These are phyloP conservation scores for Venturia canescens DNA, from an alignment of 1,140 invertebrate genomes.

Conservation along the genomic window DNA sequence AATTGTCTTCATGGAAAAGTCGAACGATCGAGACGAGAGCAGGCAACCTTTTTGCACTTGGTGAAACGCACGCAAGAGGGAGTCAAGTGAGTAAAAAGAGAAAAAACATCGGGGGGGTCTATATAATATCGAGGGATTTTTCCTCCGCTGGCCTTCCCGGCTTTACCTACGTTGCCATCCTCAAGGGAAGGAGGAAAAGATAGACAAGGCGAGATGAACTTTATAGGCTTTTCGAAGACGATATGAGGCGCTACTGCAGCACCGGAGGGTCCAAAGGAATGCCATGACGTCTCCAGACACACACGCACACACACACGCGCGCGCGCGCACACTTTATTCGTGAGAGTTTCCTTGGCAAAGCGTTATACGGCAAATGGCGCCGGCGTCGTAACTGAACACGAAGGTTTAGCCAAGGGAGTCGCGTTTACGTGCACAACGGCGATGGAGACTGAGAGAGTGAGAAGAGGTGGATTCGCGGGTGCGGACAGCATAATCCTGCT, in stretches of 20 bases:
- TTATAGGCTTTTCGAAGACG: conserved; percentile 3
- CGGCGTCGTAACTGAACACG: neutral
- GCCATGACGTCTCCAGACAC: neutral
- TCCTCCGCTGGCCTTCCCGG: neutral
- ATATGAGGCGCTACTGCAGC: neutral
- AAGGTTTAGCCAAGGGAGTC: neutral
- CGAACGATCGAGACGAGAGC: neutral
- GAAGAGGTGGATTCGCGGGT: conserved; percentile 57
- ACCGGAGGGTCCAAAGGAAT: no score
- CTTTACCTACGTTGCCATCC: neutral
- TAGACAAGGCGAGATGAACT: neutral
- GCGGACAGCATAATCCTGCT: conserved; percentile 60
- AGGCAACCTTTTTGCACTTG: conserved; percentile 3
- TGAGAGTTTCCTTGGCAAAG: neutral
- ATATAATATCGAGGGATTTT: conserved; percentile 9
- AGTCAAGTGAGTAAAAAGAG: neutral
- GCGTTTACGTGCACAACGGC: conserved; percentile 2
- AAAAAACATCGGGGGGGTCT: neutral
- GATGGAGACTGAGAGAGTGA: conserved; percentile 7
- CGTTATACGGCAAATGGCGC: conserved; percentile 6
- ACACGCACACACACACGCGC: neutral
- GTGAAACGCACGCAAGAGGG: neutral
- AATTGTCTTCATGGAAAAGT: neutral
- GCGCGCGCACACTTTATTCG: no score
- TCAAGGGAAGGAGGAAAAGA: neutral